Evolutionary conservation across 2,797 vertebrate genomes (phyloP).

Genomic region (Lemur catta): DNA sequence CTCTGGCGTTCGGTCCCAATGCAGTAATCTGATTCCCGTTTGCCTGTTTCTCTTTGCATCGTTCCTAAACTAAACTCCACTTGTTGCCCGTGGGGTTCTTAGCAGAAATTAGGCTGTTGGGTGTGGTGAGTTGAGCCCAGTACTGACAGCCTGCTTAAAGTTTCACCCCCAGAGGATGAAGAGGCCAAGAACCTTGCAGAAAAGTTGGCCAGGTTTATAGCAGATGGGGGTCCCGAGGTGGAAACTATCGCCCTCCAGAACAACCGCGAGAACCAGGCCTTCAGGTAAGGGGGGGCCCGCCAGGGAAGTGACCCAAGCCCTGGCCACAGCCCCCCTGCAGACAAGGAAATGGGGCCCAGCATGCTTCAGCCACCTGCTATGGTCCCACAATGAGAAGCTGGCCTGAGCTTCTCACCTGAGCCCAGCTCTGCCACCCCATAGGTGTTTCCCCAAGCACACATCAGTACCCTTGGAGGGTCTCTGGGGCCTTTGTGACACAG

Average conservation of each 20-base stretch:
- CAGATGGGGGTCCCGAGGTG: conserved; percentile 94
- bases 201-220: conserved; percentile 95
- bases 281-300: conserved; percentile 88
- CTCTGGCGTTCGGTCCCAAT: neutral
- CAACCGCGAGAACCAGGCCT: conserved; percentile 92
- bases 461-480: no score
- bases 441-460: neutral
- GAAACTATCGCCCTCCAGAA: conserved; percentile 94
- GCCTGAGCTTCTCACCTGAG: neutral
- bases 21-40: conserved; percentile 70
- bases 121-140: conserved; percentile 91
- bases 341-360: neutral
- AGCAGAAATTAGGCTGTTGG: conserved; percentile 93
- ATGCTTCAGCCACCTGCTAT: neutral
- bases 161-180: conserved; percentile 97
- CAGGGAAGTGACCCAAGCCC: neutral
- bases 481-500: neutral
- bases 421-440: neutral
- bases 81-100: conserved; percentile 88
- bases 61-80: conserved; percentile 75
- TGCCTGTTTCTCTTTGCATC: conserved; percentile 75
- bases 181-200: conserved; percentile 92
- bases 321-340: neutral
- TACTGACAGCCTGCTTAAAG: conserved; percentile 99
- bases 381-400: neutral